Conservation (phyloP, 2,113 vertebrate species). For the Tragelaphus buxtoni region DNA sequence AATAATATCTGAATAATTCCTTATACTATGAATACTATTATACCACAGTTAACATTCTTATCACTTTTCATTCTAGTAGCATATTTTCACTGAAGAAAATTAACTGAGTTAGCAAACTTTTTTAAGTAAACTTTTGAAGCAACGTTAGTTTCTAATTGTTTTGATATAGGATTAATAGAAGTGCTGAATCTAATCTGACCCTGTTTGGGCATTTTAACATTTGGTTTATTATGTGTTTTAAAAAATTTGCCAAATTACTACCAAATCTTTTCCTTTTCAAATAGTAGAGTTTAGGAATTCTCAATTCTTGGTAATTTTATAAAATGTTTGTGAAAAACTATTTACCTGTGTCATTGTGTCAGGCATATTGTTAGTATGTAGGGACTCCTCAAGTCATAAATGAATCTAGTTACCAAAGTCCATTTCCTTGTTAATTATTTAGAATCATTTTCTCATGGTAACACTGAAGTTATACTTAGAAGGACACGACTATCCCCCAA, state of each 20-base stretch:
- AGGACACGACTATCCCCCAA: not conserved
- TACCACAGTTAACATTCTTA: not conserved
- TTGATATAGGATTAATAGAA: not conserved
- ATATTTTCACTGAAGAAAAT: constrained; percentile 25
- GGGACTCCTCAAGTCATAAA: not conserved
- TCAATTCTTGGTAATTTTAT: not conserved
- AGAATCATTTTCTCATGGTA: not conserved
- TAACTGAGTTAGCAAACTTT: constrained; percentile 26
- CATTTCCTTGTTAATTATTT: not conserved
- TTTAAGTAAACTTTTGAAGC: constrained; percentile 26
- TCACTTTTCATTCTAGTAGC: not conserved
- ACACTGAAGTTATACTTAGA: not conserved
- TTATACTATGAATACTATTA: not conserved
- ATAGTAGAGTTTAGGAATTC: not conserved
- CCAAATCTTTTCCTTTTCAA: not conserved
- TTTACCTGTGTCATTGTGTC: not conserved
- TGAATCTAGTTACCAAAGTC: not conserved
- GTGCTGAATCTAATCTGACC: not conserved
- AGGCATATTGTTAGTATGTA: not conserved
- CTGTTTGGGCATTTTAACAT: not conserved
- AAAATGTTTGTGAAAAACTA: not conserved
- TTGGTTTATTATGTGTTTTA: not conserved
- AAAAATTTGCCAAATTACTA: not conserved
- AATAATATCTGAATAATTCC: constrained; percentile 1
- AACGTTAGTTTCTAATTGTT: constrained; percentile 26